Percentiles rank a stretch among this genome's conserved stretches.
phyloP scores from a whole-genome alignment of 2,797 vertebrate species.

The Lepidocolaptes lacrymiger region DNA sequence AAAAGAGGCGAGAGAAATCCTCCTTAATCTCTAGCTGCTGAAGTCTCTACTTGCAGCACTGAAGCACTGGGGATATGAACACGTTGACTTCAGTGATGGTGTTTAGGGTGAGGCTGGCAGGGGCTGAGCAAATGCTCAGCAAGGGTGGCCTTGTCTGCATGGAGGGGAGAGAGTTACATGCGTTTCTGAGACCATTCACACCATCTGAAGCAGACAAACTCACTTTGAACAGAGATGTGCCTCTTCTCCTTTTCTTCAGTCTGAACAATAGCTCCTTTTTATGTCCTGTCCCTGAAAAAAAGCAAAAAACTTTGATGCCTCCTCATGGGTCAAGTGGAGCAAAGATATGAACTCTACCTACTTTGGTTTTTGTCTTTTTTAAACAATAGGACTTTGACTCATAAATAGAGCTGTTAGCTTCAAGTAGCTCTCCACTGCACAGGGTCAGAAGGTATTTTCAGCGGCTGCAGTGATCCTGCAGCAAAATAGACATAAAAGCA shows the following conservation, averaged over 20 bases:
- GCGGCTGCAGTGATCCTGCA: background rate
- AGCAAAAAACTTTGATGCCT: background rate
- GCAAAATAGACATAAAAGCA: background rate
- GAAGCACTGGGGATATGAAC: background rate
- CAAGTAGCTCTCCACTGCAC: background rate
- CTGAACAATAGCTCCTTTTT: constrained; percentile 14
- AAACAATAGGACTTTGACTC: background rate
- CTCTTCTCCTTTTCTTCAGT: constrained; percentile 25
- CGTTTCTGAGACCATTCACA: background rate
- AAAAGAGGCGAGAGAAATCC: background rate
- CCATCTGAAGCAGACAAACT: background rate
- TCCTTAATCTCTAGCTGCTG: background rate
- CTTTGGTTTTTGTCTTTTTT: background rate
- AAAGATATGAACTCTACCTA: background rate
- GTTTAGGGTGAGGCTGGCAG: background rate
- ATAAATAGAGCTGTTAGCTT: background rate
- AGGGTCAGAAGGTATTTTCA: background rate
- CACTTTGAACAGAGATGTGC: constrained; percentile 16
- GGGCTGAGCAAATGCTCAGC: background rate
- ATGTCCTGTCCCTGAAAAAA: background rate
- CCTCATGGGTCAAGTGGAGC: background rate
- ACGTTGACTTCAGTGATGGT: background rate
- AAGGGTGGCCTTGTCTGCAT: background rate
- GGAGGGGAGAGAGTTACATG: background rate
- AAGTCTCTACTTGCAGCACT: background rate